phyloP scores from a whole-genome alignment of 1,140 invertebrate species.

The Lordiphosa stackelbergi region DNA sequence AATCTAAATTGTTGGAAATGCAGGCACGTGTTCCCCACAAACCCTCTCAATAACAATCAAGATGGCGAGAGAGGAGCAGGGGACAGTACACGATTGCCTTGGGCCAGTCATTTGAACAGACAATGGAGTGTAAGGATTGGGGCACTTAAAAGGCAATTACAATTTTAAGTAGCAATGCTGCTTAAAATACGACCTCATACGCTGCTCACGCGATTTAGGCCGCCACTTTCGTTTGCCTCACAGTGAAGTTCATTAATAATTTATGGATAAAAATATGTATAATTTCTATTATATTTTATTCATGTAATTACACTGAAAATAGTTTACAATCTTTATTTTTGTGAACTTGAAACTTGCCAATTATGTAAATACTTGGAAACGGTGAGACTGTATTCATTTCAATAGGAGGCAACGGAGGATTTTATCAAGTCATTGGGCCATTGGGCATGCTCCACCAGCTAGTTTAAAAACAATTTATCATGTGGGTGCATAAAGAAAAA shows the following conservation, averaged over 20 bases:
- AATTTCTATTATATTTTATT: slow-evolving; percentile 35
- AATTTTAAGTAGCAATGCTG: slow-evolving; percentile 11
- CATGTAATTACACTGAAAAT: slow-evolving; percentile 44
- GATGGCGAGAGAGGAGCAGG: background rate
- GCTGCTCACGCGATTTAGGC: slow-evolving; percentile 39
- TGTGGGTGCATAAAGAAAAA: too few species aligned
- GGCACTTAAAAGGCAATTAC: slow-evolving; percentile 15
- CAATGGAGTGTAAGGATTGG: slow-evolving; percentile 27
- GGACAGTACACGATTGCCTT: slow-evolving; percentile 17
- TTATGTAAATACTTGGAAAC: slow-evolving; percentile 49
- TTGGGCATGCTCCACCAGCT: slow-evolving; percentile 21
- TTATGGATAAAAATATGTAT: slow-evolving; percentile 30
- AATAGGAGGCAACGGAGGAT: slow-evolving; percentile 11
- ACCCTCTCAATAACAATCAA: background rate
- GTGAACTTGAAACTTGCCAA: slow-evolving; percentile 36
- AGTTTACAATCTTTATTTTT: background rate
- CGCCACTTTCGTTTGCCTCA: slow-evolving; percentile 38
- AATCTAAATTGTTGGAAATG: slow-evolving; percentile 14
- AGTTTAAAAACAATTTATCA: slow-evolving; percentile 3
- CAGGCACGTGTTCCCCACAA: slow-evolving; percentile 7
- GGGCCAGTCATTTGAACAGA: slow-evolving; percentile 29
- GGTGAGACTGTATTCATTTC: slow-evolving; percentile 20
- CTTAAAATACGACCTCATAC: slow-evolving; percentile 14
- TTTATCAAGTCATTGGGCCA: slow-evolving; percentile 19
- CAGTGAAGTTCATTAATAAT: slow-evolving; percentile 34